These are phyloP conservation scores for Glaucidium brasilianum DNA, from an alignment of 2,113 vertebrate species.

Conservation along the genomic window DNA sequence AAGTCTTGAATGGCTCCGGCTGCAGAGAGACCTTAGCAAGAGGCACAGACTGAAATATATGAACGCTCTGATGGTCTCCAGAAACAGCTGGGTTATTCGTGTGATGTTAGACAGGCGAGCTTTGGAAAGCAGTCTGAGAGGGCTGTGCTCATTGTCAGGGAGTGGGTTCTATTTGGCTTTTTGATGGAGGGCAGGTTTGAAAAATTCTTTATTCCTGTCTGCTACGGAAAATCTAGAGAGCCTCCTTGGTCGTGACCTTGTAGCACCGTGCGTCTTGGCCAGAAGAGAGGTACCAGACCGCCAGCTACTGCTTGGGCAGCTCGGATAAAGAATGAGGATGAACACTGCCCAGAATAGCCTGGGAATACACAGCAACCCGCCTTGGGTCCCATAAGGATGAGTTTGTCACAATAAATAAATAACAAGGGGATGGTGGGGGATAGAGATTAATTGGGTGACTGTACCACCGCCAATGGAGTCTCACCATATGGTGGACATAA, in stretches of 20 bases:
- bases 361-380: not conserved
- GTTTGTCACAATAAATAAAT: constrained; percentile 67
- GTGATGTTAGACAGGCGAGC: not conserved
- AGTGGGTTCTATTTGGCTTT: not conserved
- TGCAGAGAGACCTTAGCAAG: not conserved
- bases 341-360: not conserved
- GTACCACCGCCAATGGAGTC: constrained; percentile 27
- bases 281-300: not conserved
- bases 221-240: not conserved
- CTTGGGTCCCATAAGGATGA: constrained; percentile 35
- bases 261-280: not conserved
- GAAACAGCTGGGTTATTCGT: not conserved
- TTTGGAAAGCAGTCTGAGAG: not conserved
- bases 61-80: not conserved
- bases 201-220: not conserved
- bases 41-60: not conserved
- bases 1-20: not conserved
- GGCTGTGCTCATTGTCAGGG: not conserved
- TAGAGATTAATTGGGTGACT: constrained; percentile 60
- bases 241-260: constrained; percentile 46
- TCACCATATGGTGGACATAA: constrained; percentile 61
- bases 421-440: constrained; percentile 33
- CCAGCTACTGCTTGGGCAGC: not conserved
- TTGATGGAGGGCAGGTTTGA: not conserved
- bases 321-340: not conserved